These are phyloP conservation scores for Hypercompe scribonia DNA, from an alignment of 2,888 invertebrate species.

Conservation along the genomic window DNA sequence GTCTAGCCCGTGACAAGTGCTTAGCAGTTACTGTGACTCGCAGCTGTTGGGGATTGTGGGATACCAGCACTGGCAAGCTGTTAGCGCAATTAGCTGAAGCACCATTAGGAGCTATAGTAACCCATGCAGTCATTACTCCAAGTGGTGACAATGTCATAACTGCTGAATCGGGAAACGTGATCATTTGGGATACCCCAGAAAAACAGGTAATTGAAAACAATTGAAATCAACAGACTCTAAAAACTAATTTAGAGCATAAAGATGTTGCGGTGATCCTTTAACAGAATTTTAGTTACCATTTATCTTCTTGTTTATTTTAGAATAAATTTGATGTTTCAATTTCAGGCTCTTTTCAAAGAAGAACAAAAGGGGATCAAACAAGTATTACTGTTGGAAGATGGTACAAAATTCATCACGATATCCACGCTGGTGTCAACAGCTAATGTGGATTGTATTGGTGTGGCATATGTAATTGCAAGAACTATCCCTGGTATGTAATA, in stretches of 20 bases:
- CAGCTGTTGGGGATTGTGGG: slow-evolving; percentile 98
- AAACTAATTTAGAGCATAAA: not conserved
- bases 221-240: not conserved
- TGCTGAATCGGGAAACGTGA: slow-evolving; percentile 96
- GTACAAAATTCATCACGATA: slow-evolving; percentile 91
- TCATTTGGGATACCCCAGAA: slow-evolving; percentile 92
- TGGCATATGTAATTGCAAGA: slow-evolving; percentile 89
- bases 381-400: slow-evolving; percentile 91
- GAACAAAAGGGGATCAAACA: slow-evolving; percentile 93
- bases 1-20: slow-evolving; percentile 91
- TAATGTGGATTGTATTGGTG: slow-evolving; percentile 88
- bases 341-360: slow-evolving; percentile 92
- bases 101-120: slow-evolving; percentile 97
- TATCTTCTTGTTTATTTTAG: too few species aligned
- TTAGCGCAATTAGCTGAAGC: slow-evolving; percentile 95
- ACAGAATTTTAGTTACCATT: not conserved
- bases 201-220: slow-evolving; percentile 68
- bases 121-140: slow-evolving; percentile 95
- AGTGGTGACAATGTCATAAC: slow-evolving; percentile 95
- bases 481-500: slow-evolving; percentile 89
- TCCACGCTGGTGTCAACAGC: slow-evolving; percentile 87
- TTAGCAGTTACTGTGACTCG: slow-evolving; percentile 97
- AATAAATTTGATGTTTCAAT: not conserved
- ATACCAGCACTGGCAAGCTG: slow-evolving; percentile 94
- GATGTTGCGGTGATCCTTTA: not conserved